Conservation (phyloP, 1,140 invertebrate species). For the Drosophila hydei region DNA sequence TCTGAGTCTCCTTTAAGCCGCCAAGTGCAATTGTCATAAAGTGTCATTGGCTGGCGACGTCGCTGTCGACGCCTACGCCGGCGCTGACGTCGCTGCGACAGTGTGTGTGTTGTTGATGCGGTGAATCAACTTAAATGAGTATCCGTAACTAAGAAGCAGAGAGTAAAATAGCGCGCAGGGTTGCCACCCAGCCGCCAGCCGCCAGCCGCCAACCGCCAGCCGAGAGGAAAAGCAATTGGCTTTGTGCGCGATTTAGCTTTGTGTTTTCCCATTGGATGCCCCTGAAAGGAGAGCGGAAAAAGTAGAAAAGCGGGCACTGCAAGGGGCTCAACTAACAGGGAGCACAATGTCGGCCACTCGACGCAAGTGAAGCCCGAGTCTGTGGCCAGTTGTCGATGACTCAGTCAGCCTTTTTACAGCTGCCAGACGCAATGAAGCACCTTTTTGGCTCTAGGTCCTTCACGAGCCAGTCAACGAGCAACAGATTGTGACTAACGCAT, state of each 20-base stretch:
- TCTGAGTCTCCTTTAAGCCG: constrained; percentile 42
- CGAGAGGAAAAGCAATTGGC: constrained; percentile 50
- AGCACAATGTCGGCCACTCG: constrained; percentile 13
- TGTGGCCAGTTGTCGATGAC: constrained; percentile 1
- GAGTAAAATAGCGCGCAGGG: background rate
- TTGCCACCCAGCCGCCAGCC: constrained; percentile 2
- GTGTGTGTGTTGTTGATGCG: constrained; percentile 60
- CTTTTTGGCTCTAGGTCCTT: constrained; percentile 15
- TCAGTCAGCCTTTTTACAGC: constrained; percentile 17
- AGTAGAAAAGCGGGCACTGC: background rate
- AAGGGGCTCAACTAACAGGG: background rate
- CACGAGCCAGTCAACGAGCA: background rate
- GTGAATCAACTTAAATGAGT: constrained; percentile 83
- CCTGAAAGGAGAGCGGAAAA: background rate
- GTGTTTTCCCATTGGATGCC: constrained; percentile 38
- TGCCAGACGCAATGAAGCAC: constrained; percentile 3
- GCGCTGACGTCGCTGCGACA: background rate
- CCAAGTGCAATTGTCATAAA: constrained; percentile 83
- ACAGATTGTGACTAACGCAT: constrained; percentile 3
- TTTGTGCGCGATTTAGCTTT: constrained; percentile 69
- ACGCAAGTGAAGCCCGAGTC: background rate
- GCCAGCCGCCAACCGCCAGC: constrained; percentile 16
- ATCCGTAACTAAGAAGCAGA: constrained; percentile 61
- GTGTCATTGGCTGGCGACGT: constrained; percentile 77
- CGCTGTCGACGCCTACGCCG: background rate